Conservation (phyloP, 2,888 invertebrate genomes). For the Hyalella azteca region DNA sequence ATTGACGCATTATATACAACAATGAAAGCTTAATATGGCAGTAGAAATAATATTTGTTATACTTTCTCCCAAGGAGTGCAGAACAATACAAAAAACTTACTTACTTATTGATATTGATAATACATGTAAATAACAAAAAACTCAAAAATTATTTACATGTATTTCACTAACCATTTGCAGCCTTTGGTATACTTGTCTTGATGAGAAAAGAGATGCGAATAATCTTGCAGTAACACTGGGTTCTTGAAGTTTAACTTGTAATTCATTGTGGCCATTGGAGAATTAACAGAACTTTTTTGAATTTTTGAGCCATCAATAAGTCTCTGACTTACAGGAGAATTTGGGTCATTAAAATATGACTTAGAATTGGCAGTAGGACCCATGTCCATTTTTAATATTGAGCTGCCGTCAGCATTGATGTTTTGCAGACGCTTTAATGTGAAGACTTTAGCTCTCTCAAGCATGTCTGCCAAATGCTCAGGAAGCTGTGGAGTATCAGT, state of each 20-base stretch:
- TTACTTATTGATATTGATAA: neutral
- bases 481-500: neutral
- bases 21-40: neutral
- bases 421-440: neutral
- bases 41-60: neutral
- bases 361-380: no score
- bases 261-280: neutral
- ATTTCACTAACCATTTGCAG: slow-evolving; percentile 54
- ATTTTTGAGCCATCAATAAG: neutral
- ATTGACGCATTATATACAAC: neutral
- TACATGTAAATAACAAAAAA: neutral
- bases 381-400: neutral
- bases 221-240: neutral
- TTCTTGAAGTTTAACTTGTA: neutral
- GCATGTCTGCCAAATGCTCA: neutral
- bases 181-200: slow-evolving; percentile 52
- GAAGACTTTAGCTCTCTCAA: neutral
- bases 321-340: neutral
- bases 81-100: neutral
- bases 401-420: neutral
- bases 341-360: neutral
- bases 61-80: neutral
- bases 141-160: neutral
- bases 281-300: neutral
- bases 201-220: neutral